Conservation (phyloP, 2,888 invertebrate species). For the Lathronympha strigana region DNA sequence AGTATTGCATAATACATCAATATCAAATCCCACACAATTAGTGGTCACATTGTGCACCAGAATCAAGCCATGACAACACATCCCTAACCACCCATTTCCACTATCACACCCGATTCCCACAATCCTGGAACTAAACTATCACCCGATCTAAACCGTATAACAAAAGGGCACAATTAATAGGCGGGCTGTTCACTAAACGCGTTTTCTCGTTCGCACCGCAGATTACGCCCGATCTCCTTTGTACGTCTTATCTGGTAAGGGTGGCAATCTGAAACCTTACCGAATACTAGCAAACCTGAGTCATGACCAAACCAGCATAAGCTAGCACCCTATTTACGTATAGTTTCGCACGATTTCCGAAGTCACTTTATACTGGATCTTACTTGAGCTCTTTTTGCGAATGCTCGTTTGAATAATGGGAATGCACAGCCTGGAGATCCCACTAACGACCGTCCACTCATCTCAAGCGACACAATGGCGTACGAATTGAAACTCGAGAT, state of each 20-base stretch:
- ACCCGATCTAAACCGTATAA: slow-evolving; percentile 38
- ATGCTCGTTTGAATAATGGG: not conserved
- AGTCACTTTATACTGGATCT: not conserved
- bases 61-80: not conserved
- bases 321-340: not conserved
- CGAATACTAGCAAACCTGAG: not conserved
- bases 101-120: slow-evolving; percentile 7
- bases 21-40: no score
- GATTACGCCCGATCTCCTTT: slow-evolving; percentile 70
- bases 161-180: slow-evolving; percentile 48
- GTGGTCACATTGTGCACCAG: not conserved
- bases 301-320: not conserved
- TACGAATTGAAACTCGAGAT: slow-evolving; percentile 78
- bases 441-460: slow-evolving; percentile 81
- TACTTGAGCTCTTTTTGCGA: not conserved
- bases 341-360: not conserved
- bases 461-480: slow-evolving; percentile 73
- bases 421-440: slow-evolving; percentile 54
- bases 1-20: no score
- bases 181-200: slow-evolving; percentile 55
- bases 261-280: not conserved
- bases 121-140: slow-evolving; percentile 28
- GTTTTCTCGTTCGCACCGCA: slow-evolving; percentile 64
- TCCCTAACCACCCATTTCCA: slow-evolving; percentile 16
- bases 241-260: slow-evolving; percentile 73